A percentile compares a stretch with the other conserved stretches of the same genome.
These are phyloP conservation scores for Drepana falcataria DNA, from an alignment of 2,888 invertebrate species.

Conservation along the genomic window DNA sequence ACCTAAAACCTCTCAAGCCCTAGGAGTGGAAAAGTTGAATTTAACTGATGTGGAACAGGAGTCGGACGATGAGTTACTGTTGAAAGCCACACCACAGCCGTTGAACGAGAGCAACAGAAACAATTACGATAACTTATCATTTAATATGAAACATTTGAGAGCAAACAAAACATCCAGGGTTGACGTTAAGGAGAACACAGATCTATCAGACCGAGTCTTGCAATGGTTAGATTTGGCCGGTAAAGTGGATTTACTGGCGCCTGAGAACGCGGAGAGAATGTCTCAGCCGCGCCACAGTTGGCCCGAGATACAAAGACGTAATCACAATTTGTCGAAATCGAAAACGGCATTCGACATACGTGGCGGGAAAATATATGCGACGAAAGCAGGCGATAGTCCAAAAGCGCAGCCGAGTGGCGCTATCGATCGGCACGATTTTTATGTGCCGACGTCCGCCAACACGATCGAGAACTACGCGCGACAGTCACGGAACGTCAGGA, in stretches of 20 bases:
- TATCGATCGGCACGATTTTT: constrained; percentile 69
- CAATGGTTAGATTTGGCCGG: constrained; percentile 89
- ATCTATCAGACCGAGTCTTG: constrained; percentile 84
- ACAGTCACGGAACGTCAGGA: constrained; percentile 65
- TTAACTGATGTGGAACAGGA: constrained; percentile 47
- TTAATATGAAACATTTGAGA: constrained; percentile 54
- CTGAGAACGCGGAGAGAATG: constrained; percentile 53
- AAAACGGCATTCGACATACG: constrained; percentile 58
- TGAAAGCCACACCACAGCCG: constrained; percentile 47
- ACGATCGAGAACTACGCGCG: constrained; percentile 74
- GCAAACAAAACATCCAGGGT: constrained; percentile 56
- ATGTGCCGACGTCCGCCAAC: constrained; percentile 65
- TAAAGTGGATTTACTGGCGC: constrained; percentile 67
- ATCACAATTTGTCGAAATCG: constrained; percentile 48
- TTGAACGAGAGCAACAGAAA: constrained; percentile 40
- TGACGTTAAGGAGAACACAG: constrained; percentile 55
- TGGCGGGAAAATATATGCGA: constrained; percentile 31
- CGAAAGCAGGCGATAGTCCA: constrained; percentile 44
- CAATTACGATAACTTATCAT: constrained; percentile 30
- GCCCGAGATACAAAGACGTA: constrained; percentile 59
- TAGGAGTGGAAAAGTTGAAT: constrained; percentile 49
- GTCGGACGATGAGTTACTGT: constrained; percentile 47
- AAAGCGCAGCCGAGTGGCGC: constrained; percentile 49
- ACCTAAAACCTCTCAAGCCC: constrained; percentile 30
- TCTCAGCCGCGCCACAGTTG: constrained; percentile 65